Evolutionary conservation across 2,888 invertebrate genomes (phyloP), one percentile per base, ranked within the genome.

Genomic region (Plemyria rubiginata): DNA sequence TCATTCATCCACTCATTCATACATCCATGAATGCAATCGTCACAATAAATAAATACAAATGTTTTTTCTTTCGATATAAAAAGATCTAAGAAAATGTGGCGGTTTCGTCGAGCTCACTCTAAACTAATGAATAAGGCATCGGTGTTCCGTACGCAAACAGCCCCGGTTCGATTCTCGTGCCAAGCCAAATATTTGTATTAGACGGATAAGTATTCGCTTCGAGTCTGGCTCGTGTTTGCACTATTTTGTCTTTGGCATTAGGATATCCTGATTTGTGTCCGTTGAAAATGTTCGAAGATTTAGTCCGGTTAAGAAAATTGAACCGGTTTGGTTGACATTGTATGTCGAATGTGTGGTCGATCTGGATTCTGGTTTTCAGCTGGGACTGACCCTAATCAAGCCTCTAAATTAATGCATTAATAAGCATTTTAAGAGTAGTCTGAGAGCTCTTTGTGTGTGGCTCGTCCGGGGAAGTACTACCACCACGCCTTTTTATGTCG

Each of bases 81-180:
- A 22, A 22, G 22, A 22, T 22, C 22, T 22, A 3, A 22, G 6
- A n/a, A 6, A 4, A 41, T 6, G 41, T 13, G 8, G 3, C 11
- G n/a, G 32, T 32, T 51, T 49, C 32, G 28, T 36, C 50, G 15
- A 49, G 45, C 29, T 57, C 53, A 45, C 43, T 64, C 59, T 9
- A 45, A 64, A 64, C 66, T 69, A 68, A 71, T 69, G 69, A 68
- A 69, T 71, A 66, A 71, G 63, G 57, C 69, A 68, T 65, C 60
- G 67, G 62, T 64, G 66, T 53, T 57, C 59, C 28, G 50, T 52
- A 28, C 60, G 56, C 65, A 66, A 67, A 66, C 65, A 58, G 61
- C 13, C 22, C 65, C 60, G 63, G 71, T 71, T 71, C 71, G 63
- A 65, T 65, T 69, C 69, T 56, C 38, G 65, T 63, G 68, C 71